A percentile compares a stretch with the other conserved stretches of the same genome.
Conservation (phyloP, 2,888 invertebrate species). For the Petrolisthes cinctipes region DNA sequence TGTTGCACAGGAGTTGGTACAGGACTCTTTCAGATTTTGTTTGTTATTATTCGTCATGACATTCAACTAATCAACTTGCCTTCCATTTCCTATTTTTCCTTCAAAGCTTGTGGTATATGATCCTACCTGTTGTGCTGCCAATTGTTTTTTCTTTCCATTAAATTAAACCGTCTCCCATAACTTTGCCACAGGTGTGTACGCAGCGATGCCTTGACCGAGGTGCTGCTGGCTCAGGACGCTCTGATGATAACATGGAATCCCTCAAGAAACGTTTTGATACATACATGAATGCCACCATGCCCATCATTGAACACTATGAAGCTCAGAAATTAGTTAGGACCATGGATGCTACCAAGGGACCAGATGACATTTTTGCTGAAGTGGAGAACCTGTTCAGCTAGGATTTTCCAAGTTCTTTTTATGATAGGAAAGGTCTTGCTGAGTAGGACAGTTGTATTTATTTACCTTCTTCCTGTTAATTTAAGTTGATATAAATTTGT, state of each 20-base stretch:
- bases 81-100: too few relatives aligned
- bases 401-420: neutral
- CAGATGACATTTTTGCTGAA: slow-evolving; percentile 78
- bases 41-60: too few relatives aligned
- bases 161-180: too few relatives aligned
- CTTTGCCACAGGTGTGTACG: slow-evolving; percentile 77
- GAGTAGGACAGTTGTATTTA: neutral
- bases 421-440: neutral
- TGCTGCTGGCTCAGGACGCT: slow-evolving; percentile 88
- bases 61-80: too few relatives aligned
- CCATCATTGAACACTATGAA: slow-evolving; percentile 88
- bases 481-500: neutral
- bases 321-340: slow-evolving; percentile 78
- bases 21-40: too few relatives aligned
- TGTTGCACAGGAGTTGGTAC: too few relatives aligned
- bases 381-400: slow-evolving; percentile 71
- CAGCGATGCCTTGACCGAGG: slow-evolving; percentile 89
- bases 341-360: slow-evolving; percentile 79
- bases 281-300: slow-evolving; percentile 87
- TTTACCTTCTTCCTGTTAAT: neutral
- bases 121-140: too few relatives aligned
- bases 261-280: slow-evolving; percentile 89
- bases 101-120: too few relatives aligned
- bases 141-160: too few relatives aligned
- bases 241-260: slow-evolving; percentile 93